These are phyloP conservation scores for Cheirogaleus major DNA, from an alignment of 2,797 vertebrate genomes.

Conservation along the genomic window DNA sequence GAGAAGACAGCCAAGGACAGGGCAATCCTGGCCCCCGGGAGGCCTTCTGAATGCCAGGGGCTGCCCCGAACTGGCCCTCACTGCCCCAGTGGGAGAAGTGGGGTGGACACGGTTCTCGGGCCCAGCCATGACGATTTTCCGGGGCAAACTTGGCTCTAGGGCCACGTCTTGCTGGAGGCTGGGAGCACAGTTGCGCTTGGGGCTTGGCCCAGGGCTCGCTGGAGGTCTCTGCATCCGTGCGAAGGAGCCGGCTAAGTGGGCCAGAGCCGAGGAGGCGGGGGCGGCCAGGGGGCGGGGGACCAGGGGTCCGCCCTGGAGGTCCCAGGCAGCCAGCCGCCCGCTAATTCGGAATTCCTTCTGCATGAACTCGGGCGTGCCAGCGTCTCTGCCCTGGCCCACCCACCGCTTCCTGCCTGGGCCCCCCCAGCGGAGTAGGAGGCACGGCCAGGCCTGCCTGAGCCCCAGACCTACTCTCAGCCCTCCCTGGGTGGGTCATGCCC, in stretches of 20 bases:
- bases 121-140: constrained; percentile 38
- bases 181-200: constrained; percentile 82
- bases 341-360: constrained; percentile 79
- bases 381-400: constrained; percentile 79
- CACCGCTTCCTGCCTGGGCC: constrained; percentile 73
- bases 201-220: constrained; percentile 73
- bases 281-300: constrained; percentile 28
- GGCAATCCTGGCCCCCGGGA: background rate
- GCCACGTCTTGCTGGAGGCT: constrained; percentile 79
- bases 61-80: background rate
- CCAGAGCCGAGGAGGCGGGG: constrained; percentile 69
- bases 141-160: constrained; percentile 73
- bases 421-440: constrained; percentile 56
- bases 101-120: background rate
- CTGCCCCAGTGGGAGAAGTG: background rate
- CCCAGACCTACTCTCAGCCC: background rate
- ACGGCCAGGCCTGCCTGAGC: background rate
- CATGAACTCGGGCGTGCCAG: constrained; percentile 77
- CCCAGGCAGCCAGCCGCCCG: constrained; percentile 77
- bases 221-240: constrained; percentile 74
- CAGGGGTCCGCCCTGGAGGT: constrained; percentile 76
- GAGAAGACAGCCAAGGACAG: background rate
- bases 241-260: constrained; percentile 73
- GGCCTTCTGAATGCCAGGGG: background rate
- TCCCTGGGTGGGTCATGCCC: fast-evolving